Base-by-base conservation (phyloP, 92 coral and sea anemone species). In the Montipora capitata region DNA sequence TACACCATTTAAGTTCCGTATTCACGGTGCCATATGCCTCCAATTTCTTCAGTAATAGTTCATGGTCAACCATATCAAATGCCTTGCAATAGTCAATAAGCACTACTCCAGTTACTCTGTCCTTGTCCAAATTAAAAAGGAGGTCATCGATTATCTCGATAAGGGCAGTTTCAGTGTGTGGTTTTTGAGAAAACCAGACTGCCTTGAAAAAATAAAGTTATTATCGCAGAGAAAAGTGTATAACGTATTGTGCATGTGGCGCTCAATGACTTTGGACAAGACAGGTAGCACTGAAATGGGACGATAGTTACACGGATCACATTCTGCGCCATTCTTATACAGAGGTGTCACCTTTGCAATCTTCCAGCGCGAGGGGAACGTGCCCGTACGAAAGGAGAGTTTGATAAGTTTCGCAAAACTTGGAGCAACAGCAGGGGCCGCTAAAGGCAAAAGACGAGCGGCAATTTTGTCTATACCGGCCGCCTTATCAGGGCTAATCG, bases 261-360 rank as follows among this genome's bases (percentile, higher is more conserved):
- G 67, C 67, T 61, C 67, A 61, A 61, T 14, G 67, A 61, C 67
- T 61, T 61, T 10, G 17, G 67, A 61, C 67, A 61, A 14, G 16
- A 61, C 67, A 14, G 13, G 67, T 61, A 61, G 27, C 27, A 0
- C 67, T 61, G 67, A 61, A 2, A 61, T 61, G 67, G 67, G 67
- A 61, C 67, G 27, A 61, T 61, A 10, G 67, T 61, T 61, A 61
- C 67, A 18, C 67, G 67, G 67, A 61, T 61, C 67, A 14, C 67
- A 61, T 61, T 61, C 67, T 45, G 51, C 1, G 35, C 35, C 35
- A 27, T 27, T 27, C 35, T 27, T 27, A 27, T 27, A 27, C 35
- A 27, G 35, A 27, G 35, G 2, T 27, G 35, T 27, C 35, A 27
- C 35, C 35, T 27, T 27, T 27, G 35, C 35, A 27, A 27, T 27